Evolutionary conservation across 2,888 invertebrate genomes (phyloP).

Genomic region (Drosophila pseudotalamancana): DNA sequence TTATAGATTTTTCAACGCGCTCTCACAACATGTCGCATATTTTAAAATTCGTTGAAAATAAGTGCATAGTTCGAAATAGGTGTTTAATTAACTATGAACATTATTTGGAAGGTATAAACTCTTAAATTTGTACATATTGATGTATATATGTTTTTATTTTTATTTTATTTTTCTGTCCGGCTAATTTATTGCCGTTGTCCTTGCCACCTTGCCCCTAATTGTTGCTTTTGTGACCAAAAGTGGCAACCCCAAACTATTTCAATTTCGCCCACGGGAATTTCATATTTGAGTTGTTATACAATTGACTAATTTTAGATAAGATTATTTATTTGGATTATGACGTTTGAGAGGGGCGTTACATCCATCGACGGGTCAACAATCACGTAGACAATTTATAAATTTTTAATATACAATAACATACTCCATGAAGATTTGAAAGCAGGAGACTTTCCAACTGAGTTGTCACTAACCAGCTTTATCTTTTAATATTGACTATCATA

Average conservation of each 20-base stretch:
- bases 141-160: too few species aligned
- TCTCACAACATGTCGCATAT: not conserved
- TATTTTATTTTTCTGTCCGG: not conserved
- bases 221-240: not conserved
- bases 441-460: not conserved
- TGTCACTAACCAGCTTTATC: not conserved
- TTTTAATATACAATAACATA: too few species aligned
- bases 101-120: too few species aligned
- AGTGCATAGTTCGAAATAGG: not conserved
- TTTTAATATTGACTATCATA: slow-evolving; percentile 5
- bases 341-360: slow-evolving; percentile 30
- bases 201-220: slow-evolving; percentile 19
- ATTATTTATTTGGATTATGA: slow-evolving; percentile 20
- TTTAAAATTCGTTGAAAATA: not conserved
- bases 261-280: slow-evolving; percentile 6
- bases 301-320: slow-evolving; percentile 35
- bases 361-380: slow-evolving; percentile 30
- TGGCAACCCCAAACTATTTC: not conserved
- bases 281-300: slow-evolving; percentile 37
- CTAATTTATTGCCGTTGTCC: slow-evolving; percentile 24
- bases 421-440: too few species aligned
- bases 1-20: slow-evolving; percentile 60
- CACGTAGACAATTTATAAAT: slow-evolving; percentile 49
- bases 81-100: too few species aligned
- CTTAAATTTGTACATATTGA: too few species aligned